Evolutionary conservation across 1,140 invertebrate species (phyloP), one percentile per base, ranked within the genome.

Genomic region (Meloidogyne exigua): DNA sequence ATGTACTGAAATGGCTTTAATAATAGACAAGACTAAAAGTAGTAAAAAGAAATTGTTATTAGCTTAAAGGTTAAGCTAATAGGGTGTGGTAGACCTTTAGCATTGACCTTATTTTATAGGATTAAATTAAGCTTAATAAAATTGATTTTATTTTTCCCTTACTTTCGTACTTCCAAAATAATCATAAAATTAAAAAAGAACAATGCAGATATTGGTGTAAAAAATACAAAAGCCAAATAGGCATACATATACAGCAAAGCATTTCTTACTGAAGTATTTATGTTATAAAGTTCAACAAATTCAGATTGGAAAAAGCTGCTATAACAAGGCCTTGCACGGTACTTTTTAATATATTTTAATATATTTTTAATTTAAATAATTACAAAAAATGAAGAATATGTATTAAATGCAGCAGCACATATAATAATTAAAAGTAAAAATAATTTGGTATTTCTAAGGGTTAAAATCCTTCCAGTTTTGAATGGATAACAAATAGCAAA

Each of bases 91-190:
- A n/a, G n/a, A n/a, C n/a, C n/a, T n/a, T n/a, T n/a, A n/a, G n/a
- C n/a, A n/a, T n/a, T n/a, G n/a, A n/a, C n/a, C n/a, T n/a, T n/a
- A n/a, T n/a, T n/a, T n/a, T n/a, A n/a, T n/a, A n/a, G n/a, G n/a
- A 4, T 49, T 18, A 49, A 49, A 18, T 49, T 49, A n/a, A 2
- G 0, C 15, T 18, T 49, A 2, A 2, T 18, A 49, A 18, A 18
- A 18, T 57, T n/a, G 4, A 57, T 57, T 49, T n/a, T 57, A n/a
- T 57, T 57, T 18, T 44, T 15, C 18, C 1, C 49, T 57, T 57
- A 57, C 49, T 57, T 57, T 57, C 49, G 49, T n/a, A 57, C 49
- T 57, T 57, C 49, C 49, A 57, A 57, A 57, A 57, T 57, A 57
- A 57, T 57, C 49, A 57, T 57, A 57, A 57, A n/a, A 57, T 57